A percentile compares a stretch with the other conserved stretches of the same genome.
phyloP scores from a whole-genome alignment of 2,113 vertebrate genomes.

The Phasianus colchicus region DNA sequence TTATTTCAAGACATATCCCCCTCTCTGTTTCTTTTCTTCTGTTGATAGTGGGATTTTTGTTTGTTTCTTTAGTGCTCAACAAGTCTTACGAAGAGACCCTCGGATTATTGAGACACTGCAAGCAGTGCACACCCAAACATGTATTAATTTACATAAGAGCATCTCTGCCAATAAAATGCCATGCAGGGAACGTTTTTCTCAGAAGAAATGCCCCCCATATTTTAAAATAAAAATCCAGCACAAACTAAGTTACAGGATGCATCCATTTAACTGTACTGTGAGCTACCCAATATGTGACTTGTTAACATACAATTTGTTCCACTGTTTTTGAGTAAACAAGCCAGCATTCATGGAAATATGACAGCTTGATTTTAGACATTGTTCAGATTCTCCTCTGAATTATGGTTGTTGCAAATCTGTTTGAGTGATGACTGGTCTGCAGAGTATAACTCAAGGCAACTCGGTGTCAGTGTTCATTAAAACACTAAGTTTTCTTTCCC shows the following conservation, averaged over 20 bases:
- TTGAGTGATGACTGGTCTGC: background rate
- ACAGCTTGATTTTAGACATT: background rate
- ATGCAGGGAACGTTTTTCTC: background rate
- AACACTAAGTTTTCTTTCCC: background rate
- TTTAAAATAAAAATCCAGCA: background rate
- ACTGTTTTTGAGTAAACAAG: background rate
- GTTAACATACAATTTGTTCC: background rate
- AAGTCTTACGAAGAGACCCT: background rate
- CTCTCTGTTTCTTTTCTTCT: background rate
- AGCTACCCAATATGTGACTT: background rate
- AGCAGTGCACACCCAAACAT: background rate
- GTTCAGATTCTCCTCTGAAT: background rate
- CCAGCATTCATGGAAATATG: background rate
- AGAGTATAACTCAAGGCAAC: background rate
- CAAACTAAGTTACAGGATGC: background rate
- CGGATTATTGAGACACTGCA: background rate
- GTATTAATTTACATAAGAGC: background rate
- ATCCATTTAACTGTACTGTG: background rate
- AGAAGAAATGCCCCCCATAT: background rate
- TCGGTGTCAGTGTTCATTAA: background rate
- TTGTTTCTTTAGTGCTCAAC: background rate
- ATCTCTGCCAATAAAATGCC: background rate
- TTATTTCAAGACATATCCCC: background rate
- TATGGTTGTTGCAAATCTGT: background rate
- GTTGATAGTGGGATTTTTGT: background rate